These are phyloP conservation scores for Metridium senile DNA, from an alignment of 92 coral and sea anemone species.

Conservation along the genomic window DNA sequence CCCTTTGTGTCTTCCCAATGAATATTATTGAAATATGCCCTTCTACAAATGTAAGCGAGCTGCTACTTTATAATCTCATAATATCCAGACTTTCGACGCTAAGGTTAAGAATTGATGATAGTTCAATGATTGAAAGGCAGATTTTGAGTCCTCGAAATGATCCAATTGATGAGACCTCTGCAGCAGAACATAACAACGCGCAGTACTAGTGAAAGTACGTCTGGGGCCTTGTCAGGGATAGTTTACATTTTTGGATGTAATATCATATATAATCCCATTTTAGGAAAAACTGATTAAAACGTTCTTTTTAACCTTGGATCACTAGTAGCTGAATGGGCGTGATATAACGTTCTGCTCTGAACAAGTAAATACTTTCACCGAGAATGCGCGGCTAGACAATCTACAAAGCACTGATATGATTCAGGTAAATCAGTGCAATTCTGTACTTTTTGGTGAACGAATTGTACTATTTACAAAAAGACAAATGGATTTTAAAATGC, in stretches of 20 bases:
- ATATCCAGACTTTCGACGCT: conserved; percentile 8
- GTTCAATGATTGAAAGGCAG: conserved; percentile 9
- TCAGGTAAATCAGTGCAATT: too few relatives aligned
- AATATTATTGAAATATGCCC: conserved; percentile 16
- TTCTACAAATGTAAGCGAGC: conserved; percentile 8
- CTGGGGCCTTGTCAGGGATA: not conserved
- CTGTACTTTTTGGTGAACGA: too few relatives aligned
- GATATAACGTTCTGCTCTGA: not conserved
- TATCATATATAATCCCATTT: conserved; percentile 6
- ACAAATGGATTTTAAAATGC: too few relatives aligned
- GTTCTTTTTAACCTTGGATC: not conserved
- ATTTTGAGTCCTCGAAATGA: not conserved
- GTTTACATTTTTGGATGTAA: not conserved
- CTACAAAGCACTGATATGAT: too few relatives aligned
- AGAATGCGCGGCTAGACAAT: too few relatives aligned
- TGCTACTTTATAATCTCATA: not conserved
- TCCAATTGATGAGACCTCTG: not conserved
- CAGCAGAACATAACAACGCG: too few relatives aligned
- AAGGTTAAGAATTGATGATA: conserved; percentile 22
- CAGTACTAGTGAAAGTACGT: not conserved
- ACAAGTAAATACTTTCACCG: not conserved
- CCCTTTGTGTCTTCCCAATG: conserved; percentile 18
- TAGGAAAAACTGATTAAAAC: not conserved
- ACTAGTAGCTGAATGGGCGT: not conserved
- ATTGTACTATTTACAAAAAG: too few relatives aligned